These are phyloP conservation scores for Neoascia interrupta DNA, from an alignment of 2,888 invertebrate species.

Conservation along the genomic window DNA sequence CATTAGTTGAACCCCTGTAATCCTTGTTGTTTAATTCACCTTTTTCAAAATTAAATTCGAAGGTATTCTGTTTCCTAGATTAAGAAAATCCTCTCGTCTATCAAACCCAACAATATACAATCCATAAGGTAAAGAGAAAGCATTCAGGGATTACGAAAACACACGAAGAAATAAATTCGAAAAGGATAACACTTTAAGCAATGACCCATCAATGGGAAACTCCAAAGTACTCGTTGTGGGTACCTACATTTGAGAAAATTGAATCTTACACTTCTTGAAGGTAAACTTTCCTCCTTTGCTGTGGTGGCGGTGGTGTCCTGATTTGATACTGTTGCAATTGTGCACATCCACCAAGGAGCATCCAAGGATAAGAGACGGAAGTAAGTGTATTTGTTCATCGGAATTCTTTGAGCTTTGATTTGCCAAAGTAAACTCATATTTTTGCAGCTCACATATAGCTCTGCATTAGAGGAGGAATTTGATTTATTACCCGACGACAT, in stretches of 20 bases:
- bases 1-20: background rate
- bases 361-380: slow-evolving; percentile 14
- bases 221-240: too few species aligned
- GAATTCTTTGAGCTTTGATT: slow-evolving; percentile 15
- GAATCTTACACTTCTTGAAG: slow-evolving; percentile 38
- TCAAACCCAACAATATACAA: too few species aligned
- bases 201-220: slow-evolving; percentile 37
- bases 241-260: slow-evolving; percentile 41
- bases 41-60: too few species aligned
- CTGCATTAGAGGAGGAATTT: background rate
- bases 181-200: slow-evolving; percentile 48
- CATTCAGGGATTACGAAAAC: slow-evolving; percentile 19
- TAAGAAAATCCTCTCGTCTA: too few species aligned
- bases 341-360: too few species aligned
- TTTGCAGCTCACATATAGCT: background rate
- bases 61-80: too few species aligned
- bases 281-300: slow-evolving; percentile 29
- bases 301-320: too few species aligned
- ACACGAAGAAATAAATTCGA: background rate
- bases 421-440: slow-evolving; percentile 11
- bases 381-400: slow-evolving; percentile 28
- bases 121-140: too few species aligned
- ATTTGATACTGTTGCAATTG: too few species aligned
- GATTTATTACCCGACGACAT: background rate
- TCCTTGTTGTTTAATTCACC: background rate